Evolutionary conservation across 2,888 invertebrate genomes (phyloP).

Genomic region (Byasa hedistus): DNA sequence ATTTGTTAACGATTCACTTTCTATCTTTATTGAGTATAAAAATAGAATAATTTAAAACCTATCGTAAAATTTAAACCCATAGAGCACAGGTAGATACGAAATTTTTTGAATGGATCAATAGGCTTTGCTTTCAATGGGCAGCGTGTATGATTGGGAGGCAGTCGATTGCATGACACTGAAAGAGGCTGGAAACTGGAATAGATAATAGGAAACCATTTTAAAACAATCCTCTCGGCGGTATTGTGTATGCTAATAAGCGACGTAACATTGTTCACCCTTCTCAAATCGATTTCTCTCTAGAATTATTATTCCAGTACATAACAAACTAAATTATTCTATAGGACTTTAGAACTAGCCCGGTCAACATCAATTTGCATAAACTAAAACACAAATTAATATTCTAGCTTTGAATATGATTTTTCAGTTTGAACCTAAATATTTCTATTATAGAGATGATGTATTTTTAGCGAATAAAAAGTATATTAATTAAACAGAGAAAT

Average conservation of each 20-base stretch:
- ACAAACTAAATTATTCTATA: neutral
- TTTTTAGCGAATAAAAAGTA: no score
- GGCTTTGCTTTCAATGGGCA: neutral
- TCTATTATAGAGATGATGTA: neutral
- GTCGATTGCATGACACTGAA: neutral
- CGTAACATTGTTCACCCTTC: neutral
- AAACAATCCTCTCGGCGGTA: neutral
- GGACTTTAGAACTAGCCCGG: neutral
- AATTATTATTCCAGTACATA: neutral
- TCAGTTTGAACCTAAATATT: neutral
- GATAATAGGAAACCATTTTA: slow-evolving; percentile 4
- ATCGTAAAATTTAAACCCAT: no score
- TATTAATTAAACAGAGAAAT: no score
- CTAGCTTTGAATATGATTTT: neutral
- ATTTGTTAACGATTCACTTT: no score
- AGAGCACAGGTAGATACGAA: neutral
- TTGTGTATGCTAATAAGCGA: slow-evolving; percentile 3
- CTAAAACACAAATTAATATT: neutral
- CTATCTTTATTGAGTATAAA: no score
- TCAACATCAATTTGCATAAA: neutral
- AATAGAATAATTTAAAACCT: no score
- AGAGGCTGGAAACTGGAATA: neutral
- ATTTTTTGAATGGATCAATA: neutral
- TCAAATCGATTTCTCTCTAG: neutral
- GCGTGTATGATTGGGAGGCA: neutral